Evolutionary conservation across 2,113 vertebrate species (phyloP).

Genomic region (Mus spicilegus): DNA sequence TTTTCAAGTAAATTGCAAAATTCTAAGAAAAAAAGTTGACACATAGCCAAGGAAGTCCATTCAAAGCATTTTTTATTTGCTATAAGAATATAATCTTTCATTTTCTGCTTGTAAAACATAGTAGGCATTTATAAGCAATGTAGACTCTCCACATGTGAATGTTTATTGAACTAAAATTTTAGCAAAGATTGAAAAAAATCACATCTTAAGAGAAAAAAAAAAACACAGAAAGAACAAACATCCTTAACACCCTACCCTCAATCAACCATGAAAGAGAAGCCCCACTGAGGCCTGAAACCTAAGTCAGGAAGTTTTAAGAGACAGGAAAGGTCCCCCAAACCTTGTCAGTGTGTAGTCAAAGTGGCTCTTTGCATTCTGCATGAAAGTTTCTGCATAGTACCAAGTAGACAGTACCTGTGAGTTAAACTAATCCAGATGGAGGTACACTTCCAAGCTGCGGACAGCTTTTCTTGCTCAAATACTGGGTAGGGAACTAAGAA

Average conservation of each 20-base stretch:
- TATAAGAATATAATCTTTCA: slow-evolving; percentile 77
- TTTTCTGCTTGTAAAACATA: slow-evolving; percentile 70
- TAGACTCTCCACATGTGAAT: slow-evolving; percentile 47
- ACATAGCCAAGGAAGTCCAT: slow-evolving; percentile 58
- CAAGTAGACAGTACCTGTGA: neutral
- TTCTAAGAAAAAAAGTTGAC: slow-evolving; percentile 60
- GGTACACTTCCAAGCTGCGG: neutral
- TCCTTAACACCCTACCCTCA: neutral
- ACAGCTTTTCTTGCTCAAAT: neutral
- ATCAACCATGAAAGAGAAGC: neutral
- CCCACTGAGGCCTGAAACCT: neutral
- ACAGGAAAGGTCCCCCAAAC: neutral
- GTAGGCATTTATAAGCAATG: slow-evolving; percentile 61
- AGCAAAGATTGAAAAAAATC: slow-evolving; percentile 58
- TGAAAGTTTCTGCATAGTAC: neutral
- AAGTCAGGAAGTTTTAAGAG: neutral
- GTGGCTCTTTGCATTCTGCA: neutral
- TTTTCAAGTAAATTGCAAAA: slow-evolving; percentile 30
- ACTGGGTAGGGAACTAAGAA: neutral
- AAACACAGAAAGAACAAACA: neutral
- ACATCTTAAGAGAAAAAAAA: neutral
- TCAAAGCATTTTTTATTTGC: slow-evolving; percentile 80
- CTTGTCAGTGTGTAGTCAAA: neutral
- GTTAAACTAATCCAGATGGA: neutral
- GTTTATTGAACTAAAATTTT: slow-evolving; percentile 51